Conservation (phyloP, 30 jellyfish, hydroid and myxozoan genomes). For the Calvadosia cruxmelitensis region DNA sequence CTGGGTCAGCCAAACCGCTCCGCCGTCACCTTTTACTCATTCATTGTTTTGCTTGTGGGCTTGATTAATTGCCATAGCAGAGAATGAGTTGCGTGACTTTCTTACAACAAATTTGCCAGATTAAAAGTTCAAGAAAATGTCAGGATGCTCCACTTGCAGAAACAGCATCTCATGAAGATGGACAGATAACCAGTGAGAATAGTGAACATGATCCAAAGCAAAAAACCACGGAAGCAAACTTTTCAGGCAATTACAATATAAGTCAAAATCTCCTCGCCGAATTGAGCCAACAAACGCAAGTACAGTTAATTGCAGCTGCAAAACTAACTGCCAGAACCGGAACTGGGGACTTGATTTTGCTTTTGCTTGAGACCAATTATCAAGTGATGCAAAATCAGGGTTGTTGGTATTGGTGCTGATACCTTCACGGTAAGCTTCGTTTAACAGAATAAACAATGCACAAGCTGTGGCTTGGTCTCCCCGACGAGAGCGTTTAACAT, state of each 20-base stretch:
- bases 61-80: constrained; percentile 22
- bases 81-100: constrained; percentile 11
- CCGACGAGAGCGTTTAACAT: constrained; percentile 28
- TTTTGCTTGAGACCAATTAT: constrained; percentile 1
- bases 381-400: not conserved
- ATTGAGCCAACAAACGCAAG: constrained; percentile 12
- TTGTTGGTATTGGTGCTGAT: not conserved
- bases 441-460: constrained; percentile 14
- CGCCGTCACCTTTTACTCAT: constrained; percentile 31
- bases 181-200: not conserved
- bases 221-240: constrained; percentile 25
- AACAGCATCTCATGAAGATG: not conserved
- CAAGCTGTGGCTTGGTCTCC: constrained; percentile 34
- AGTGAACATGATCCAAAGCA: constrained; percentile 5
- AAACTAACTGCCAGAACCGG: constrained; percentile 15
- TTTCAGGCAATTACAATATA: constrained; percentile 4
- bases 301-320: constrained; percentile 1
- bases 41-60: constrained; percentile 49
- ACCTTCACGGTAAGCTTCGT: constrained; percentile 8
- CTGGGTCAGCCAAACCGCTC: constrained; percentile 26
- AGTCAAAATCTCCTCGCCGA: constrained; percentile 6
- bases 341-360: constrained; percentile 11
- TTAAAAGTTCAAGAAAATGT: not conserved
- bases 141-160: not conserved
- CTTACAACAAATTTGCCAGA: constrained; percentile 1